These are phyloP conservation scores for Cyclopterus lumpus DNA, from an alignment of 2,797 vertebrate genomes.

Conservation along the genomic window DNA sequence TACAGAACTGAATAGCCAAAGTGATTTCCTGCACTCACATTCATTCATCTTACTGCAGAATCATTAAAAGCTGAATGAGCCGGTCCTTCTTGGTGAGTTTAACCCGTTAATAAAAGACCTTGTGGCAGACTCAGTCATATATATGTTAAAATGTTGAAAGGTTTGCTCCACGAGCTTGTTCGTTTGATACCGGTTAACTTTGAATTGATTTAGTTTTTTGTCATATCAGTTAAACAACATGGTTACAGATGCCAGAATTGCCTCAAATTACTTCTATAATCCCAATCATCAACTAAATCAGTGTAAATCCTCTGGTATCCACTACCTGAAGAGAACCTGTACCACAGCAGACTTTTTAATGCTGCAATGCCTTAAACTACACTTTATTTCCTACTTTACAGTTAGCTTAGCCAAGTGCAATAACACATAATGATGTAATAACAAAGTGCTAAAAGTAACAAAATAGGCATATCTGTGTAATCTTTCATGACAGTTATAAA, in stretches of 20 bases:
- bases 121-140: conserved; percentile 30
- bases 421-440: conserved; percentile 18
- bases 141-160: conserved; percentile 11
- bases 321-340: conserved; percentile 33
- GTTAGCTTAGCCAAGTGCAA: not conserved
- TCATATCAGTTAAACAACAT: not conserved
- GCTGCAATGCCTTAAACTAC: conserved; percentile 72
- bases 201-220: conserved; percentile 1
- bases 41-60: conserved; percentile 66
- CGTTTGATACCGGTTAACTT: conserved; percentile 7
- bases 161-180: conserved; percentile 11
- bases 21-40: conserved; percentile 55
- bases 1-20: conserved; percentile 44
- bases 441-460: not conserved
- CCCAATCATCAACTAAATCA: conserved; percentile 13
- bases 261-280: not conserved
- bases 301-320: conserved; percentile 32
- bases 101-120: conserved; percentile 44
- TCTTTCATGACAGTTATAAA: not conserved
- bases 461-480: not conserved
- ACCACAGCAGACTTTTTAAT: conserved; percentile 46
- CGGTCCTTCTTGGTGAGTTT: conserved; percentile 39
- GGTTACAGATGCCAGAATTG: not conserved
- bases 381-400: conserved; percentile 27
- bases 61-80: conserved; percentile 65